Conservation (phyloP, 2,113 vertebrate genomes). For the Grammomys surdaster region DNA sequence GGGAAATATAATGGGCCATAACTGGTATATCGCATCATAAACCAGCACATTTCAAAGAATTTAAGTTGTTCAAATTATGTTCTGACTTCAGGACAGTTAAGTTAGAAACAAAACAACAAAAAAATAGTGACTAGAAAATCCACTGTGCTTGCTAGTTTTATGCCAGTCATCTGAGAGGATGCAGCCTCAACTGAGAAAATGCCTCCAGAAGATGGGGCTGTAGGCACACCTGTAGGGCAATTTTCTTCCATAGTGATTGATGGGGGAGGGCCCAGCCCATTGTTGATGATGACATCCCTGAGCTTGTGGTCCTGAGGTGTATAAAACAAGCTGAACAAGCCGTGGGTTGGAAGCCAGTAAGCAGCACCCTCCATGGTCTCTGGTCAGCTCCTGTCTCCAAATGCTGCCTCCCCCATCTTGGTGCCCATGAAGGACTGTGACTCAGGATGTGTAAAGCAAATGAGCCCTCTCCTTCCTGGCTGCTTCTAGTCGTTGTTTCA, state of each 20-base stretch:
- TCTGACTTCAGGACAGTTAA: background rate
- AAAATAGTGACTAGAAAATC: slow-evolving; percentile 1
- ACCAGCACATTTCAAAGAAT: slow-evolving; percentile 19
- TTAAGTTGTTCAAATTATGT: background rate
- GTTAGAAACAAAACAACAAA: background rate
- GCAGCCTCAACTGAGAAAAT: background rate
- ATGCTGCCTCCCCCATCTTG: background rate
- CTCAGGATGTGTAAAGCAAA: background rate
- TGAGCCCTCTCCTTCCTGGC: background rate
- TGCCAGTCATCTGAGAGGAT: background rate
- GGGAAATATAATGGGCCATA: background rate
- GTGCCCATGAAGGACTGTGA: background rate
- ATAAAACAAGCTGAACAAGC: background rate
- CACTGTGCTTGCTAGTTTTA: background rate
- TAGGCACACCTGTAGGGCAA: background rate
- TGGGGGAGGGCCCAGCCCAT: background rate
- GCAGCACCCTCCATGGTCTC: background rate
- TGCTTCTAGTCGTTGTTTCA: background rate
- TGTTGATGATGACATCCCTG: background rate
- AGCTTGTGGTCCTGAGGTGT: background rate
- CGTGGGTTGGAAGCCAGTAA: background rate
- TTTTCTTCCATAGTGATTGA: background rate
- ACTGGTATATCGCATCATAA: background rate
- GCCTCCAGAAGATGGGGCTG: background rate
- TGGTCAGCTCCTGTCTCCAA: background rate